Evolutionary conservation across 2,797 vertebrate species (phyloP).

Genomic region (Rhincodon typus): DNA sequence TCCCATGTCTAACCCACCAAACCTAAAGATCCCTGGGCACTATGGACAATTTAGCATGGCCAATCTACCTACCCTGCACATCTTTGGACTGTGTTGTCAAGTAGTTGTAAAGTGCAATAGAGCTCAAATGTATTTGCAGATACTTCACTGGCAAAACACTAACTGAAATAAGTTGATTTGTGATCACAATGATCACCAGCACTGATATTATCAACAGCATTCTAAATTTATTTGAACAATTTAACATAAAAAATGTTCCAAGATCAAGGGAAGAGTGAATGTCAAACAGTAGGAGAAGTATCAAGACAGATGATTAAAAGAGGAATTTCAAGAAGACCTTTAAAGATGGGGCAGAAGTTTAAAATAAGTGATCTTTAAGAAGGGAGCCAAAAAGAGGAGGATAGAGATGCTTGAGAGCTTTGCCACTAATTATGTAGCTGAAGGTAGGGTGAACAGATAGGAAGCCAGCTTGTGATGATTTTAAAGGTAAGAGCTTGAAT

Average conservation of each 20-base stretch:
- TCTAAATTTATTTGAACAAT: neutral
- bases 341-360: neutral
- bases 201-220: neutral
- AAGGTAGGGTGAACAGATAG: neutral
- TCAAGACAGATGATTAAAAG: neutral
- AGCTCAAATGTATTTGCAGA: neutral
- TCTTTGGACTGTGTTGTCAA: no score
- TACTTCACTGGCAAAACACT: neutral
- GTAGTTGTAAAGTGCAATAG: neutral
- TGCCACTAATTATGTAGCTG: neutral
- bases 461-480: neutral
- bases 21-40: no score
- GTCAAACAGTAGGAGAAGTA: neutral
- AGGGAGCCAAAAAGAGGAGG: neutral
- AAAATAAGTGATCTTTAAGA: neutral
- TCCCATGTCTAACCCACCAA: no score
- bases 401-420: neutral
- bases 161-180: neutral
- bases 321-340: neutral
- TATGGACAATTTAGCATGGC: no score
- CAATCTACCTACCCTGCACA: no score
- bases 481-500: neutral
- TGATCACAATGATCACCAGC: neutral
- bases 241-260: neutral
- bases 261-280: no score